These are phyloP conservation scores for Caenorhabditis tropicalis DNA, from an alignment of 1,140 invertebrate species.

Conservation along the genomic window DNA sequence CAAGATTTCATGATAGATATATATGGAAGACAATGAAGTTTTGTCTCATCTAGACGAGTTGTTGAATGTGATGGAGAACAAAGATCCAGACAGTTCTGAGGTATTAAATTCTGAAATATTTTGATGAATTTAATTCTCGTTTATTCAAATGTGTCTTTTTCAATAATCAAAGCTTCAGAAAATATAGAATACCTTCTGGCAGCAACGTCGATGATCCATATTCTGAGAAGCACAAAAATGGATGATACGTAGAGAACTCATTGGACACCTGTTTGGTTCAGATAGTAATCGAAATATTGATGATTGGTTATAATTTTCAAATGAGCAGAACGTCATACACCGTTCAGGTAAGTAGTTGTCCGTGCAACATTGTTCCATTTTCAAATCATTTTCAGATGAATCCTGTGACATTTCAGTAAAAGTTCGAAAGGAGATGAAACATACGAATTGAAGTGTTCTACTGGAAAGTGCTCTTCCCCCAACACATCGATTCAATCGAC, in stretches of 20 bases:
- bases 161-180: no score
- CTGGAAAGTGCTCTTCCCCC: constrained; percentile 3
- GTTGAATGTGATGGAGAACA: background rate
- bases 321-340: constrained; percentile 16
- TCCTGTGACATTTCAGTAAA: background rate
- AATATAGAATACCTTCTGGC: background rate
- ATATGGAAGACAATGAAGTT: constrained; percentile 14
- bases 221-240: background rate
- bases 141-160: no score
- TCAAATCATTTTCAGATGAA: background rate
- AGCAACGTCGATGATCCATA: background rate
- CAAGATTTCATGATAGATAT: background rate
- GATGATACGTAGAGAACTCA: background rate
- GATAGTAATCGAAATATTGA: background rate
- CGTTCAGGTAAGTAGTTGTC: background rate
- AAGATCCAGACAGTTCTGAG: background rate
- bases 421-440: background rate
- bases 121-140: background rate
- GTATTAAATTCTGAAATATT: background rate
- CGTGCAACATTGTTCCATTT: background rate
- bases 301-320: background rate
- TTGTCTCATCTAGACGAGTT: background rate
- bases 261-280: background rate
- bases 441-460: background rate
- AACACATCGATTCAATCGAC: constrained; percentile 31